Base-by-base conservation (phyloP, 2,113 vertebrate species). In the Mustela nigripes region DNA sequence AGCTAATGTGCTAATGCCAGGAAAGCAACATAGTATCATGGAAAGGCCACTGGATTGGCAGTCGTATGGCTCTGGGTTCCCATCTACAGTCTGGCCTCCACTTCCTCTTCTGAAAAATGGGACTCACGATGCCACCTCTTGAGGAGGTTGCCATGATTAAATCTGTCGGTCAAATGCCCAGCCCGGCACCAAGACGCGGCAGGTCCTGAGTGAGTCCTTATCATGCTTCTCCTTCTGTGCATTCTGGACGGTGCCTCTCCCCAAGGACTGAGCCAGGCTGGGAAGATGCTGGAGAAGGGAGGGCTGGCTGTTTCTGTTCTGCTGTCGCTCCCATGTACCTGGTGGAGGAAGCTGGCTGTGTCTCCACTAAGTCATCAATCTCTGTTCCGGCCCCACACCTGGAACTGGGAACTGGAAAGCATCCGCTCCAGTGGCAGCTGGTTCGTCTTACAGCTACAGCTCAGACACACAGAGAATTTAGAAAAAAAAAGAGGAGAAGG, bases 351-450 rank as follows among this genome's bases (percentile, higher is more conserved):
- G 16, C 94, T 95, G 98, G 73, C 86, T 86, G 33, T 26, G 45
- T 12, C 76, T 39, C 26, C 50, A 53, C 42, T 0, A 45, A 96
- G 89, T 53, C 97, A 97, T 98, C 90, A 56, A 50, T 98, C 97
- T 98, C 94, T 91, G 95, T 73, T 81, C 95, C 92, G 94, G 58
- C 62, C 74, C 36, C 97, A 97, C 87, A 97, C 97, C 97, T 97
- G 97, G 92, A 96, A 12, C 65, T 42, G 33, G 24, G 83, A 85
- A 62, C 79, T 4, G 91, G 88, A 78, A 92, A 21, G 74, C 48
- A 31, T 56, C 79, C 0, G 26, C 80, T 96, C 69, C 56, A 79
- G 79, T 0, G 1, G 87, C 95, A 96, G 94, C 97, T 96, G 97
- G 84, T 94, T 94, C 94, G 42, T 94, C 92, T 93, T 88, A 87